phyloP scores from a whole-genome alignment of 2,113 vertebrate genomes.

The Empidonax alnorum region DNA sequence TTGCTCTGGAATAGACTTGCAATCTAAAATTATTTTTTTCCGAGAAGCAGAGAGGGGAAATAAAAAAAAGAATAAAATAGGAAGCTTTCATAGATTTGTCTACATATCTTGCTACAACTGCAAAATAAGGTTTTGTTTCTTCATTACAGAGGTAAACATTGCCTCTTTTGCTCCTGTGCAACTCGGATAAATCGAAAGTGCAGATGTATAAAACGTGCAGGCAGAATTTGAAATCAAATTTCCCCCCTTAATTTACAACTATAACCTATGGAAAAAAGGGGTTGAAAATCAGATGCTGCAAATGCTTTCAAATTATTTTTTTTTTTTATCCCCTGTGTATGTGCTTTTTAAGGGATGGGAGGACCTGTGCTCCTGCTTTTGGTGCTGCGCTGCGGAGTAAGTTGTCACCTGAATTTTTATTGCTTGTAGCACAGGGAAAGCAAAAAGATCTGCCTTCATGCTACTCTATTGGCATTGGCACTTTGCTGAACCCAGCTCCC shows the following conservation, averaged over 20 bases:
- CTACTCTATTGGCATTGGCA: background rate
- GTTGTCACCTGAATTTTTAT: background rate
- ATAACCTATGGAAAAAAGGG: background rate
- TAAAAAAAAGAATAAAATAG: background rate
- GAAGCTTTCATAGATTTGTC: background rate
- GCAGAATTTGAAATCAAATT: background rate
- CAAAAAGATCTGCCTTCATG: background rate
- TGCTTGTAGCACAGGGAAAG: background rate
- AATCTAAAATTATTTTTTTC: background rate
- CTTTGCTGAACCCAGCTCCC: background rate
- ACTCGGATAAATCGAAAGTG: background rate
- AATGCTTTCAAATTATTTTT: background rate
- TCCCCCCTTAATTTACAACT: background rate
- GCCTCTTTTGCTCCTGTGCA: background rate
- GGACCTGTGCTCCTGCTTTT: background rate
- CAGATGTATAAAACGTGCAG: background rate
- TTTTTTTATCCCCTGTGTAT: background rate
- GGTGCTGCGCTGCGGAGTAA: rapidly evolving
- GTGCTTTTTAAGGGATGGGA: background rate
- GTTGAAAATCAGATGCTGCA: background rate
- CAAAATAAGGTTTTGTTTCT: background rate
- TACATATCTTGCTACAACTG: background rate
- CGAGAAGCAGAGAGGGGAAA: background rate
- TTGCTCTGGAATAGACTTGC: background rate
- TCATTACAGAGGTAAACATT: background rate